Conservation (phyloP, 2,797 vertebrate species). For the Melanotaenia trifasciata region DNA sequence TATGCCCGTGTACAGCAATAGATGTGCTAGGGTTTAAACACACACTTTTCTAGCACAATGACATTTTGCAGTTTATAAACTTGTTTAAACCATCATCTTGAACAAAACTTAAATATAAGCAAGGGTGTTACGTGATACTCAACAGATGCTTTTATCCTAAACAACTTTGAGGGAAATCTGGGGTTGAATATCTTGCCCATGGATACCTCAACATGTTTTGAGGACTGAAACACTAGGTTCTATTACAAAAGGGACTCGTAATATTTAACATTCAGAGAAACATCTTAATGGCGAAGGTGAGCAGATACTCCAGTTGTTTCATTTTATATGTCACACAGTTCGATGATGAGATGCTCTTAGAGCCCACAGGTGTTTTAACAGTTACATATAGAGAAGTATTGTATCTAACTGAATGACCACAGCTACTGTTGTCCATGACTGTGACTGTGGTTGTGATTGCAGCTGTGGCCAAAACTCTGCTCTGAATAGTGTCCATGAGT, state of each 20-base stretch:
- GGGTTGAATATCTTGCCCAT: too few species aligned
- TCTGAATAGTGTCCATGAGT: slow-evolving; percentile 33
- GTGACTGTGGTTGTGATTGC: slow-evolving; percentile 42
- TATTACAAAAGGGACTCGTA: slow-evolving; percentile 6
- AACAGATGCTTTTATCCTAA: neutral
- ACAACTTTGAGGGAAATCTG: neutral
- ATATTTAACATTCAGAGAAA: slow-evolving; percentile 7
- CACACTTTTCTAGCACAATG: too few species aligned
- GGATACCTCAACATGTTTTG: neutral
- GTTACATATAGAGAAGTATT: neutral
- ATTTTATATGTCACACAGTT: neutral
- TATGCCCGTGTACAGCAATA: too few species aligned
- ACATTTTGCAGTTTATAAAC: too few species aligned
- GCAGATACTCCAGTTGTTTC: neutral
- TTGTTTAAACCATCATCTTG: too few species aligned
- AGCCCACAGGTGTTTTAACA: neutral
- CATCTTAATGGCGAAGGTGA: neutral
- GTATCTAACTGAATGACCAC: neutral
- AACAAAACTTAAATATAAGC: too few species aligned
- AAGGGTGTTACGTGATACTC: too few species aligned
- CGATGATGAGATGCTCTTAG: neutral
- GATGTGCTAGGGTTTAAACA: too few species aligned
- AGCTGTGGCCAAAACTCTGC: slow-evolving; percentile 42
- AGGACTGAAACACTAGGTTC: too few species aligned
- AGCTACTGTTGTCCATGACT: slow-evolving; percentile 30